A percentile compares a stretch with the other conserved stretches of the same genome.
phyloP scores from a whole-genome alignment of 2,113 vertebrate species.

The Geothlypis trichas region DNA sequence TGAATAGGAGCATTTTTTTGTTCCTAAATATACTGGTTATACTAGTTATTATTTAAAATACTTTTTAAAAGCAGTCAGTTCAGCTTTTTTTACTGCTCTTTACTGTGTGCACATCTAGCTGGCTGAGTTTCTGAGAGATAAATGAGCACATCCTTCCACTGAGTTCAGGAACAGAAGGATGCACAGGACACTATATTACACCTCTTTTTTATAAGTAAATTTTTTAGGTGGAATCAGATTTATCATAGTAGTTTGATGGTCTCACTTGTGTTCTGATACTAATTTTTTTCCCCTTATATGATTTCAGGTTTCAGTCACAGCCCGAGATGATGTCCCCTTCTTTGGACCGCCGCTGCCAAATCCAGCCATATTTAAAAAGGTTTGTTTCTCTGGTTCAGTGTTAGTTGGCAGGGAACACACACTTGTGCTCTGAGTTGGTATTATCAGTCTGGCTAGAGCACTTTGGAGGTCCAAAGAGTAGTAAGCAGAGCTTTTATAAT shows the following conservation, averaged over 20 bases:
- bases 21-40: background rate
- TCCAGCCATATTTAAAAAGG: slow-evolving; percentile 73
- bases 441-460: background rate
- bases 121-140: background rate
- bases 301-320: slow-evolving; percentile 74
- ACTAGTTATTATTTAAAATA: background rate
- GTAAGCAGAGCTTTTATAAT: background rate
- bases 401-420: background rate
- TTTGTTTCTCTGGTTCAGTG: slow-evolving; percentile 11
- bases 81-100: background rate
- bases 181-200: background rate
- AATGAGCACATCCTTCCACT: background rate
- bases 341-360: slow-evolving; percentile 70
- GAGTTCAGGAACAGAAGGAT: background rate
- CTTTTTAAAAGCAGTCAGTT: background rate
- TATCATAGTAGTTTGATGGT: background rate
- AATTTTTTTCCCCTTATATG: background rate
- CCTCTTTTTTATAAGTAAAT: background rate
- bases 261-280: background rate
- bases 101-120: background rate
- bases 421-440: background rate
- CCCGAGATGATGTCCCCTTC: slow-evolving; percentile 72
- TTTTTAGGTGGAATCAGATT: background rate
- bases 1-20: background rate
- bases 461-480: background rate